Evolutionary conservation across 2,888 invertebrate species (phyloP), one percentile per base, ranked within the genome.

Genomic region (Rhaphigaster nebulosa): DNA sequence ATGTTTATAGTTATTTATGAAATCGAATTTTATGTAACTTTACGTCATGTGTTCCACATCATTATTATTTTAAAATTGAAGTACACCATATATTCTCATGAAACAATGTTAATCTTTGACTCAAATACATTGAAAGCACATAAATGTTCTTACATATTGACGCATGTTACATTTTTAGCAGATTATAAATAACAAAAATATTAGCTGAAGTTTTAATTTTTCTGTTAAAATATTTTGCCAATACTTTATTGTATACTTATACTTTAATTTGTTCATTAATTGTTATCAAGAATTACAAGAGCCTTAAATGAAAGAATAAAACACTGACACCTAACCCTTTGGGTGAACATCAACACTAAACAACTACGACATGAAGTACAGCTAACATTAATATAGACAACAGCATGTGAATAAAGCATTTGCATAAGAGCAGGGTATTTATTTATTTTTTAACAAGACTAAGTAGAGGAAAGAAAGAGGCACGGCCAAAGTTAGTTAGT

Each of bases 401-500:
- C 88, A 88, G 88, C 70, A n/a, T 41, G n/a, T n/a, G 41, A 88
- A 41, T 60, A 26, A 88, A 54, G 54, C 38, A 56, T 26, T 29
- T 45, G 5, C 54, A 29, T 29, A 88, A 60, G 26, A 88, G 41
- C 60, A 60, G 60, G 65, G 23, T 34, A 50, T 29, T 52, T 6
- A 20, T 50, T 50, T 5, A 23, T 87, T 56, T 87, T 87, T 18
- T 38, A 52, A 29, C 50, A 50, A 89, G 29, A 76, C 12, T 45
- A n/a, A 89, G 38, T 50, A 89, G 8, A 89, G 76, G 50, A 89
- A n/a, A 89, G 50, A 70, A 76, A 76, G 89, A 89, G 89, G 89
- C 89, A 89, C 89, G 89, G 89, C 89, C 89, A 89, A 89, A 89
- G 89, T 52, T 34, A 89, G 52, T 89, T 41, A 76, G 76, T 70